Conservation (phyloP, 2,113 vertebrate genomes). For the Mugil cephalus region DNA sequence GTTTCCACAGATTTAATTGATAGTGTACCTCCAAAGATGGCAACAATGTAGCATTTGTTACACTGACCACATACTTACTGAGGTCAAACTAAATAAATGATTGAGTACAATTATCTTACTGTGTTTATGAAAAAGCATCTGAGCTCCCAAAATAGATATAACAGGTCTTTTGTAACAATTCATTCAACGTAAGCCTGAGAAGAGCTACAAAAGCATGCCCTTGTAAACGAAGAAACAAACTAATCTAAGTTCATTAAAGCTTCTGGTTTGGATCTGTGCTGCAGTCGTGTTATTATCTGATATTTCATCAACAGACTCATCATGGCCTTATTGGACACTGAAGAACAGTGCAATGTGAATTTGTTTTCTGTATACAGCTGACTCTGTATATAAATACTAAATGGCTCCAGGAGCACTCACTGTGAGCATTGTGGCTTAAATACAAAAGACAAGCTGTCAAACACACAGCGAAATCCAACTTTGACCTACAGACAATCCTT, state of each 20-base stretch:
- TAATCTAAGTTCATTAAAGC: conserved; percentile 26
- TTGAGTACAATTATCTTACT: conserved; percentile 14
- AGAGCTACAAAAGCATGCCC: conserved; percentile 15
- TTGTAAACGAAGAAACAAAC: conserved; percentile 29
- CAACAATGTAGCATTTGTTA: neutral
- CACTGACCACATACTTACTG: neutral
- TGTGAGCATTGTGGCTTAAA: conserved; percentile 5
- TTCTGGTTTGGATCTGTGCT: conserved; percentile 23
- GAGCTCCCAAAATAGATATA: conserved; percentile 68
- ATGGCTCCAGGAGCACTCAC: conserved; percentile 9
- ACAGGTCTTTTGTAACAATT: conserved; percentile 51
- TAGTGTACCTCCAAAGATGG: neutral
- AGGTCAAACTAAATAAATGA: neutral
- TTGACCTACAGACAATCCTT: conserved; percentile 47
- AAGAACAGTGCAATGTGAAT: neutral
- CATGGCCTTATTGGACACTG: neutral
- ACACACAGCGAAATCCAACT: conserved; percentile 32
- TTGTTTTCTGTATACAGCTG: neutral
- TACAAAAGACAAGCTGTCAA: conserved; percentile 32
- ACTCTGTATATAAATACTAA: conserved; percentile 33
- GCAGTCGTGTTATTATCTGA: conserved; percentile 16
- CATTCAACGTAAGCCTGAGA: conserved; percentile 28
- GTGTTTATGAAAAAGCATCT: conserved; percentile 42
- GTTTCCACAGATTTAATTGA: too few relatives aligned
- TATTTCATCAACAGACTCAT: conserved; percentile 21